Conservation (phyloP, 2,797 vertebrate species). For the Prionace glauca region DNA sequence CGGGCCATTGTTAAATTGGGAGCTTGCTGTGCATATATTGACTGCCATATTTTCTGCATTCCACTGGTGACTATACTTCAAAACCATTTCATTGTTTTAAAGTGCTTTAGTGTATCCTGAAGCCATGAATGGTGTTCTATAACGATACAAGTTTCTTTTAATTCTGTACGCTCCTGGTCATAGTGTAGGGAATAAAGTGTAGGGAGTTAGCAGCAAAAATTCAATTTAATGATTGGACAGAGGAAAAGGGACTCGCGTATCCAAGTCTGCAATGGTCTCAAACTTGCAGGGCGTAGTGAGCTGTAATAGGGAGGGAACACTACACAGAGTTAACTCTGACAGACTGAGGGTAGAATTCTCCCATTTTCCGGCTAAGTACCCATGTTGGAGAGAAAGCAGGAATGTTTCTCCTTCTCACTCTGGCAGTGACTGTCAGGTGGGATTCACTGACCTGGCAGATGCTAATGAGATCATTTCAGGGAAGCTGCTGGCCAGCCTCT, state of each 20-base stretch:
- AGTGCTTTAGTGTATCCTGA: background rate
- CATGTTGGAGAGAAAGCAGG: too few relatives aligned
- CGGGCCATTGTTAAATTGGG: background rate
- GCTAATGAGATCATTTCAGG: too few relatives aligned
- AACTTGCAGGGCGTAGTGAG: background rate
- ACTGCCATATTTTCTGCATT: background rate
- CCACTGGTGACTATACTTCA: background rate
- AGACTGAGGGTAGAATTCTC: too few relatives aligned
- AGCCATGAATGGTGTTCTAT: background rate
- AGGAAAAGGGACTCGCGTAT: background rate
- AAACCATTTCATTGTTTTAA: background rate
- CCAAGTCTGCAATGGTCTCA: background rate
- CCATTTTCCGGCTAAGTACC: too few relatives aligned
- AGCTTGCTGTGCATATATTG: background rate
- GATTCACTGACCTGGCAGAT: too few relatives aligned
- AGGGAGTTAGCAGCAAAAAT: background rate
- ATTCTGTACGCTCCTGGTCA: background rate
- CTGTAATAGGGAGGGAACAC: background rate
- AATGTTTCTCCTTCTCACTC: too few relatives aligned
- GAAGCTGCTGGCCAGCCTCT: too few relatives aligned
- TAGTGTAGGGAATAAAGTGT: background rate
- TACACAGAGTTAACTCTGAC: background rate
- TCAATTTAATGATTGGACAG: background rate
- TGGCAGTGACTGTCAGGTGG: too few relatives aligned
- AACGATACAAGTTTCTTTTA: background rate